These are phyloP conservation scores for Oscheius myriophilus DNA, from an alignment of 2,888 invertebrate species.

Conservation along the genomic window DNA sequence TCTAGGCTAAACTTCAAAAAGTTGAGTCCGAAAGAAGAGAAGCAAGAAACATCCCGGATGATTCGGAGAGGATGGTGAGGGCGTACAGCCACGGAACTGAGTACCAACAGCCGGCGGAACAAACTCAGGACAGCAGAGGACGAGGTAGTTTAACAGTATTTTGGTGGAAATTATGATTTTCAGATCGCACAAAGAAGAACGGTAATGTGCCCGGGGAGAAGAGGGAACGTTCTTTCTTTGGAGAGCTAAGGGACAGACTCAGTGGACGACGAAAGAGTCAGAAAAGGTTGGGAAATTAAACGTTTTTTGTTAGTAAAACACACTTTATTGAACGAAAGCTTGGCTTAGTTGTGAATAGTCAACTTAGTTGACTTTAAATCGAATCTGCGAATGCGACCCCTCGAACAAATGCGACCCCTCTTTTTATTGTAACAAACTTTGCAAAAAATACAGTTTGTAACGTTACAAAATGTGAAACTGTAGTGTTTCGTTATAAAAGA, in stretches of 20 bases:
- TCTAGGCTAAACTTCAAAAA: constrained; percentile 40
- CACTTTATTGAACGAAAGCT: too few species aligned
- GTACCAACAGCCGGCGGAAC: constrained; percentile 9
- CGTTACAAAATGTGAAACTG: too few species aligned
- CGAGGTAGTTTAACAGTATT: not conserved
- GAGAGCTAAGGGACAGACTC: constrained; percentile 62
- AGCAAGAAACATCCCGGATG: not conserved
- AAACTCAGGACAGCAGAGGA: constrained; percentile 15
- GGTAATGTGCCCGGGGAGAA: constrained; percentile 37
- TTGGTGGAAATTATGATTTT: not conserved
- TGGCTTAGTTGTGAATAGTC: too few species aligned
- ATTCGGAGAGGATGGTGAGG: constrained; percentile 1
- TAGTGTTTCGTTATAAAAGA: too few species aligned
- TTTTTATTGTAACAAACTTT: too few species aligned
- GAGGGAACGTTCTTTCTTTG: constrained; percentile 67
- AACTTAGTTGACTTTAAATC: too few species aligned
- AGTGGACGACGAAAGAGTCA: constrained; percentile 55
- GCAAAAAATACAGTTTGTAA: too few species aligned
- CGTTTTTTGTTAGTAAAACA: too few species aligned
- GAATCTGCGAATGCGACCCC: too few species aligned
- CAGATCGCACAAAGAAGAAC: constrained; percentile 46
- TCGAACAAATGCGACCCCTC: too few species aligned
- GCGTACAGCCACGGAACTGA: constrained; percentile 30
- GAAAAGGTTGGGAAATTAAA: constrained; percentile 35
- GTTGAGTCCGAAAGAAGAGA: constrained; percentile 34